phyloP scores from a whole-genome alignment of 2,888 invertebrate genomes.

The Agriopis aurantiaria region DNA sequence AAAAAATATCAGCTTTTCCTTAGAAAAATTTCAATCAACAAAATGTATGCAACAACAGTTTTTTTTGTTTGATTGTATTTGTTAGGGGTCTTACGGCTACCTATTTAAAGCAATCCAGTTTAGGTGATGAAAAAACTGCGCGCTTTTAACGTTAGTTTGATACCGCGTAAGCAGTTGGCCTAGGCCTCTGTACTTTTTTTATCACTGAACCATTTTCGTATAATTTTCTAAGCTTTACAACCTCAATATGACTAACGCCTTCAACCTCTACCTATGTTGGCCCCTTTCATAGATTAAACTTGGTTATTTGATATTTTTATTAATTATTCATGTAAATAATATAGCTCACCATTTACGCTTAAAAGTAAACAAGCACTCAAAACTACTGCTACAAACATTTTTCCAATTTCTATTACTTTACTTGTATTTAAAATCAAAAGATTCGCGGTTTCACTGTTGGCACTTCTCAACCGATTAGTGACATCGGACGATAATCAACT shows the following conservation, averaged over 20 bases:
- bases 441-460: background rate
- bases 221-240: no score
- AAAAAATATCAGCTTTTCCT: no score
- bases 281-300: background rate
- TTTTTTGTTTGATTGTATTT: no score
- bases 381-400: constrained; percentile 56
- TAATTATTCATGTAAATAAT: background rate
- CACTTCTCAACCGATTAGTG: constrained; percentile 4
- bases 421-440: background rate
- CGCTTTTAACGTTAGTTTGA: no score
- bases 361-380: constrained; percentile 52
- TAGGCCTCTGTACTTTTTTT: no score
- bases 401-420: constrained; percentile 21
- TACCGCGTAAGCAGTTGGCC: no score
- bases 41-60: no score
- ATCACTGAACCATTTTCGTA: background rate
- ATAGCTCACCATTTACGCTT: constrained; percentile 53
- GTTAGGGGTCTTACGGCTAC: no score
- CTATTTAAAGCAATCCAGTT: no score
- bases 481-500: constrained; percentile 12
- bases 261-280: no score
- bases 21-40: no score
- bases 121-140: no score
- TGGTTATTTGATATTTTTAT: background rate
- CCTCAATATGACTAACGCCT: background rate